Evolutionary conservation across 2,888 invertebrate genomes (phyloP), one percentile per base, ranked within the genome.

Genomic region (Axea sp.): DNA sequence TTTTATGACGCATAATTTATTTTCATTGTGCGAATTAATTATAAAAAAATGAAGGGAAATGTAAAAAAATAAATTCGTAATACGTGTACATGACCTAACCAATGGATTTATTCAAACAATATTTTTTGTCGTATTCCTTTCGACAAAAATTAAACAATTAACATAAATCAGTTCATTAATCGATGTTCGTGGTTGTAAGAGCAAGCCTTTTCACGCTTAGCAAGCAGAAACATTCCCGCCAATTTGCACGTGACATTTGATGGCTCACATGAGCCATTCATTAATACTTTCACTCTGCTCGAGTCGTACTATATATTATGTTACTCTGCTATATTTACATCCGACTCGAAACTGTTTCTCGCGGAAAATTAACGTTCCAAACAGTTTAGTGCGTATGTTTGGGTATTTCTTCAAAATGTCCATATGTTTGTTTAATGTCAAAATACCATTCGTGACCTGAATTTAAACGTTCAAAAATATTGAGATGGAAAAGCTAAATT

Each of bases 181-280:
- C 47, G 33, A 15, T 28, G 19, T 7, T 9, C 15, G 39, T 6
- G 31, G 19, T 59, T 35, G 9, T 19, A 33, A 41, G 8, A 37
- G 28, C 49, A 14, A 49, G 41, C 9, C 17, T 49, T 57, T 57
- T 68, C 67, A 33, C 28, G 41, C 22, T 33, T 8, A 49, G 11
- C 49, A 17, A 17, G 49, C 57, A 43, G 26, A 68, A 71, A 65
- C 43, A 73, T 57, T 71, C 51, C 65, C 67, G 64, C 39, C 57
- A 64, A 73, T 73, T 67, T 67, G 39, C 68, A 57, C 64, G 65
- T 65, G 72, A 65, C 72, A 72, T 72, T 72, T 72, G 72, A 65
- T 59, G 65, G 41, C 59, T 39, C 45, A 33, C 17, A 43, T 37
- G 24, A 53, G 49, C 71, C 57, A 62, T 71, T 71, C 71, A 62